Conservation (phyloP, 1,140 invertebrate species). For the Drosophila arawakana region DNA sequence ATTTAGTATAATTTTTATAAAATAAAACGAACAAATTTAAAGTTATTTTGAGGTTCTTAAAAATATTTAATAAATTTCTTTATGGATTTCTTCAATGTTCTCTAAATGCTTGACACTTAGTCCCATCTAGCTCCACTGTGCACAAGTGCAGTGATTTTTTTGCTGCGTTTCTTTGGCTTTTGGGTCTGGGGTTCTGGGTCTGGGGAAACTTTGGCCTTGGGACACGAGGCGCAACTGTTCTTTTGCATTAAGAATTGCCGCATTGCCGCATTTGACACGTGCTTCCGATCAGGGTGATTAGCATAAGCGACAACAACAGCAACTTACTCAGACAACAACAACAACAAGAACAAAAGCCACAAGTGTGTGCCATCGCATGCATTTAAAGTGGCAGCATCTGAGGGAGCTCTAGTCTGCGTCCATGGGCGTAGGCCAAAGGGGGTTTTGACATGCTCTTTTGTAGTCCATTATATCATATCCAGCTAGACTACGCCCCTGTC, state of each 20-base stretch:
- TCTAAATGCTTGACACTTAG: not conserved
- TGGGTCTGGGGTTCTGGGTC: slow-evolving; percentile 12
- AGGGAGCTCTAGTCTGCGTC: not conserved
- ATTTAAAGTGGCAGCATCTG: slow-evolving; percentile 48
- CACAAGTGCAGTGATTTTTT: not conserved
- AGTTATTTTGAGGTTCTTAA: too few species aligned
- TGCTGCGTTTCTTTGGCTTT: not conserved
- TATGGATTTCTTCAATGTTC: too few species aligned
- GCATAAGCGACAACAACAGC: slow-evolving; percentile 55
- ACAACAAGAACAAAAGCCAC: slow-evolving; percentile 66
- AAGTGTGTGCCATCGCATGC: slow-evolving; percentile 75
- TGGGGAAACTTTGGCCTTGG: slow-evolving; percentile 38
- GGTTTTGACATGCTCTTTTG: too few species aligned
- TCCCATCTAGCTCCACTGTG: not conserved
- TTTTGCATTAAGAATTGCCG: slow-evolving; percentile 47
- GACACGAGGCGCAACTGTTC: slow-evolving; percentile 39
- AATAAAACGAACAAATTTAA: too few species aligned
- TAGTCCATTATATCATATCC: too few species aligned
- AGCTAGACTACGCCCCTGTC: too few species aligned
- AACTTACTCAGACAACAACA: slow-evolving; percentile 37
- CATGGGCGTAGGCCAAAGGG: too few species aligned
- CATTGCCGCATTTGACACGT: slow-evolving; percentile 74
- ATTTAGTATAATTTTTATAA: too few species aligned
- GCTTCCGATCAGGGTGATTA: slow-evolving; percentile 75
- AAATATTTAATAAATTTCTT: too few species aligned